Evolutionary conservation across 2,888 invertebrate genomes (phyloP).

Genomic region (Leptogaster cylindrica): DNA sequence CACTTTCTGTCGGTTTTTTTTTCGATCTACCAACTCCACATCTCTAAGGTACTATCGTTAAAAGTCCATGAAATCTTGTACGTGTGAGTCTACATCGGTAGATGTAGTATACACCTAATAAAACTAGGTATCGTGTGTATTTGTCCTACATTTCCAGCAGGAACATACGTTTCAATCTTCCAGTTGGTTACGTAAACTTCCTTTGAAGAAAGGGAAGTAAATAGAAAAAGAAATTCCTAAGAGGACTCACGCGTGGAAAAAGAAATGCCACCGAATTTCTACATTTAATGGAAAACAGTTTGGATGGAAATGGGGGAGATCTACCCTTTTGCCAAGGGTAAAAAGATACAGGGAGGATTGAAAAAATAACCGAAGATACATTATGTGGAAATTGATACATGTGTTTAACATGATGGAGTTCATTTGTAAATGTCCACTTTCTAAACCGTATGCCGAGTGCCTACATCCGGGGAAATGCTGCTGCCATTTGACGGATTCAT

Average conservation of each 20-base stretch:
- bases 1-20: slow-evolving; percentile 30
- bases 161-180: slow-evolving; percentile 44
- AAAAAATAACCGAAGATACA: slow-evolving; percentile 37
- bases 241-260: slow-evolving; percentile 20
- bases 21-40: not conserved
- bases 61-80: slow-evolving; percentile 39
- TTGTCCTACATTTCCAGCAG: slow-evolving; percentile 4
- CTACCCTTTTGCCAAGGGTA: slow-evolving; percentile 8
- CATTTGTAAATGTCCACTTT: slow-evolving; percentile 46
- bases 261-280: slow-evolving; percentile 2
- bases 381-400: slow-evolving; percentile 47
- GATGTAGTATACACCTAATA: not conserved
- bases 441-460: slow-evolving; percentile 19
- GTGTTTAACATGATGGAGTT: slow-evolving; percentile 46
- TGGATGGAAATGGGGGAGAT: not conserved
- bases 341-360: slow-evolving; percentile 18
- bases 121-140: slow-evolving; percentile 5
- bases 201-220: slow-evolving; percentile 34
- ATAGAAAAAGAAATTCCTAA: slow-evolving; percentile 34
- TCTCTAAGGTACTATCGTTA: slow-evolving; percentile 22
- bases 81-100: not conserved
- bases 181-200: slow-evolving; percentile 43
- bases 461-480: not conserved
- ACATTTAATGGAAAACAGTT: slow-evolving; percentile 18
- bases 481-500: slow-evolving; percentile 38